phyloP scores from a whole-genome alignment of 2,113 vertebrate species.

The Laticauda colubrina region DNA sequence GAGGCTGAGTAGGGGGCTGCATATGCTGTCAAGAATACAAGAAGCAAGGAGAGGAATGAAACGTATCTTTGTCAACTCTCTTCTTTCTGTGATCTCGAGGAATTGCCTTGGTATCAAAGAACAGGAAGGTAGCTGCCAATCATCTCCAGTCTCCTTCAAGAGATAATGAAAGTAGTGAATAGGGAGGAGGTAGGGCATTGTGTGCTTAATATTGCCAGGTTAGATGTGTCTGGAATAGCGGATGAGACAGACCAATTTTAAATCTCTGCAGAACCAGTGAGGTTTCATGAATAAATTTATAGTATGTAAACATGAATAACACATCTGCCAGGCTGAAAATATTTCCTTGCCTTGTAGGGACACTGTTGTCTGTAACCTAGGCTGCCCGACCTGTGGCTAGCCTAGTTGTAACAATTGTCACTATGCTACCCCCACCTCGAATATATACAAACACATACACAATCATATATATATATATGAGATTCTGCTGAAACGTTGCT shows the following conservation, averaged over 20 bases:
- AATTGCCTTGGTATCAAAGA: background rate
- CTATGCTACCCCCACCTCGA: background rate
- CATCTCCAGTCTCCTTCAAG: background rate
- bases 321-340: background rate
- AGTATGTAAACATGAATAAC: background rate
- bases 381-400: background rate
- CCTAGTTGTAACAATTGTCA: background rate
- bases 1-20: no score
- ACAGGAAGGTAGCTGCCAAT: background rate
- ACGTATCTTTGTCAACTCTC: background rate
- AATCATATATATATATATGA: no score
- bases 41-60: no score
- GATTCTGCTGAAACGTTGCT: no score
- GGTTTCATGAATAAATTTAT: background rate
- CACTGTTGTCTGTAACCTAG: background rate
- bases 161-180: background rate
- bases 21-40: background rate
- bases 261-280: background rate
- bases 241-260: background rate
- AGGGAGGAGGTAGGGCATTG: background rate
- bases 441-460: no score
- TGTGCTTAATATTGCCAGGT: background rate
- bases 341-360: background rate
- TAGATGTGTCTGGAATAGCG: background rate
- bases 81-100: background rate